These are phyloP conservation scores for Drosophila bifasciata DNA, from an alignment of 1,140 invertebrate genomes.

Conservation along the genomic window DNA sequence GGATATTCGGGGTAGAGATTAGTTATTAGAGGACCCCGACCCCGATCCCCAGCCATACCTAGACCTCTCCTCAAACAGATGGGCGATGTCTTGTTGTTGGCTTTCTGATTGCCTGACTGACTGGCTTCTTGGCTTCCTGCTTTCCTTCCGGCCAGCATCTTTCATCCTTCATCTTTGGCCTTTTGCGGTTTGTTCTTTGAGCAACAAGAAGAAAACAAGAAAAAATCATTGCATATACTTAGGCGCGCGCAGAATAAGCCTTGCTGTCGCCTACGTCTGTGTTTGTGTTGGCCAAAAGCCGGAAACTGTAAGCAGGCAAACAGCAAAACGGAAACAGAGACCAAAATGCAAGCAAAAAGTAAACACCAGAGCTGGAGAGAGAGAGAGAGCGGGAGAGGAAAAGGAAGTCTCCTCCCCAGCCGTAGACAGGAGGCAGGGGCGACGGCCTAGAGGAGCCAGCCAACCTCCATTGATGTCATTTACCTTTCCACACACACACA, in stretches of 20 bases:
- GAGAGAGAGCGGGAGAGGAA: slow-evolving; percentile 3
- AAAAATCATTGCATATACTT: slow-evolving; percentile 65
- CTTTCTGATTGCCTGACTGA: slow-evolving; percentile 8
- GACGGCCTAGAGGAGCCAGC: slow-evolving; percentile 49
- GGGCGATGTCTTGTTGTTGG: slow-evolving; percentile 15
- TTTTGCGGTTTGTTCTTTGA: slow-evolving; percentile 13
- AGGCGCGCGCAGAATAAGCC: slow-evolving; percentile 69
- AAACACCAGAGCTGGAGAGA: slow-evolving; percentile 32
- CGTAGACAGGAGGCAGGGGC: slow-evolving; percentile 2
- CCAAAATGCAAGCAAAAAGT: slow-evolving; percentile 76
- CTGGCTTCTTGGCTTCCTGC: no score
- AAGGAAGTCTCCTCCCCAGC: slow-evolving; percentile 1
- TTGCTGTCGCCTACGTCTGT: slow-evolving; percentile 14
- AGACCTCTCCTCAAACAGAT: neutral
- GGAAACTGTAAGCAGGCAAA: slow-evolving; percentile 81
- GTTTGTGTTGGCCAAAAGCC: slow-evolving; percentile 47
- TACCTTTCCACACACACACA: slow-evolving; percentile 67
- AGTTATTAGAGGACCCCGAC: slow-evolving; percentile 64
- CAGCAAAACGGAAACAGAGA: slow-evolving; percentile 73
- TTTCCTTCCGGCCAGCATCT: slow-evolving; percentile 4
- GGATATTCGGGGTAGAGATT: slow-evolving; percentile 49
- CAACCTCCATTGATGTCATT: slow-evolving; percentile 81
- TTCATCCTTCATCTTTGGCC: neutral
- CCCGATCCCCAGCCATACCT: slow-evolving; percentile 22
- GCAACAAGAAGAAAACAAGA: slow-evolving; percentile 1